A percentile compares a stretch with the other conserved stretches of the same genome.
Evolutionary conservation across 2,888 invertebrate genomes (phyloP).

Genomic region (Clepsis dumicolana): DNA sequence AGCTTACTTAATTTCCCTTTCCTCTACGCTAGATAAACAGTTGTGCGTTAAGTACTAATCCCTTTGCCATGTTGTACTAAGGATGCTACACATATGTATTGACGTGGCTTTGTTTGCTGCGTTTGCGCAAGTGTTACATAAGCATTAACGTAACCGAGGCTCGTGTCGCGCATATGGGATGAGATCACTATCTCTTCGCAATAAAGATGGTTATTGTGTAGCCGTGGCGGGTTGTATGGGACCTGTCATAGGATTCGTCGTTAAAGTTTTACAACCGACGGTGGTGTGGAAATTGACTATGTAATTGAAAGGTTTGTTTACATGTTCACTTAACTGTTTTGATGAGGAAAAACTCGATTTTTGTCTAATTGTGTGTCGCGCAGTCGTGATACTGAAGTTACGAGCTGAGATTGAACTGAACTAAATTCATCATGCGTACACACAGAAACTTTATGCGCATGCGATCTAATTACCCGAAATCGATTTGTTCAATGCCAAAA

Average conservation of each 20-base stretch:
- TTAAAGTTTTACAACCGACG: background rate
- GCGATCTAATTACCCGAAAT: too few relatives aligned
- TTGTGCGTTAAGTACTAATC: slow-evolving; percentile 2
- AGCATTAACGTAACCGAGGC: slow-evolving; percentile 29
- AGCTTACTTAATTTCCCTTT: too few relatives aligned
- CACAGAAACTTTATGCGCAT: too few relatives aligned
- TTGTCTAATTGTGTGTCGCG: too few relatives aligned
- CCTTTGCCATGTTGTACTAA: slow-evolving; percentile 16
- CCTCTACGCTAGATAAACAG: background rate
- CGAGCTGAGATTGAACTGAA: too few relatives aligned
- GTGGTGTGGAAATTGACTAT: background rate
- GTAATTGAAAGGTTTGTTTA: background rate
- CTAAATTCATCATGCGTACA: too few relatives aligned
- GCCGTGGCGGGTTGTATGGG: slow-evolving; percentile 3
- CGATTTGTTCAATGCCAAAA: too few relatives aligned
- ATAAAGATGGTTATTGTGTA: slow-evolving; percentile 31
- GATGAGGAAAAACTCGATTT: too few relatives aligned
- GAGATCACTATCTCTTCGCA: slow-evolving; percentile 39
- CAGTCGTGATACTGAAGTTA: too few relatives aligned
- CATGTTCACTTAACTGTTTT: too few relatives aligned
- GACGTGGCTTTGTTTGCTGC: slow-evolving; percentile 24
- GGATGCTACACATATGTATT: slow-evolving; percentile 40
- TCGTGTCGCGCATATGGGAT: slow-evolving; percentile 33
- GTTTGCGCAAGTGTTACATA: slow-evolving; percentile 40
- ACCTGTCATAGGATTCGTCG: slow-evolving; percentile 24